A percentile compares a stretch with the other conserved stretches of the same genome.
phyloP scores from a whole-genome alignment of 2,113 vertebrate genomes.

The Ochotona princeps region DNA sequence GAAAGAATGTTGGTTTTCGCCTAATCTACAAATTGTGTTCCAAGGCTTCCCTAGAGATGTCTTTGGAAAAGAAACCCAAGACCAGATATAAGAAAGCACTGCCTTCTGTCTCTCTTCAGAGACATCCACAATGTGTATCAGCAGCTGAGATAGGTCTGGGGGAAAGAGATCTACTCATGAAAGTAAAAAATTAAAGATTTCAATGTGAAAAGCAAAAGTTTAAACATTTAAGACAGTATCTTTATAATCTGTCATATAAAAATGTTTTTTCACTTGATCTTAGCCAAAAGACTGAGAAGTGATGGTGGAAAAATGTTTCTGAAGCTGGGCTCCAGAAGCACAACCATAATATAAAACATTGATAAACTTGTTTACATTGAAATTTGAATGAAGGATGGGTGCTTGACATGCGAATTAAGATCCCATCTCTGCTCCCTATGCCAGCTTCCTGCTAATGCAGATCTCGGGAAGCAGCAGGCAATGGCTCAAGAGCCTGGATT shows the following conservation, averaged over 20 bases:
- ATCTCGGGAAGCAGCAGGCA: too few relatives aligned
- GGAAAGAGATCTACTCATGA: background rate
- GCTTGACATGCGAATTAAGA: too few relatives aligned
- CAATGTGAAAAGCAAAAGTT: conserved; percentile 12
- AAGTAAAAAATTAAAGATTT: conserved; percentile 9
- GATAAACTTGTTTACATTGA: background rate
- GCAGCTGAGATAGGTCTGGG: background rate
- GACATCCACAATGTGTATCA: background rate
- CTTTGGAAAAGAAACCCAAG: background rate
- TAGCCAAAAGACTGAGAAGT: too few relatives aligned
- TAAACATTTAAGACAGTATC: background rate
- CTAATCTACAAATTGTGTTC: background rate
- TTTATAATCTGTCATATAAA: background rate
- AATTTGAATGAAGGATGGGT: background rate
- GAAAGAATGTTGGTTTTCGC: too few relatives aligned
- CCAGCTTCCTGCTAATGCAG: too few relatives aligned
- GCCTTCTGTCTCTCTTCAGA: background rate
- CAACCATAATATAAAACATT: background rate
- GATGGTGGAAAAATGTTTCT: conserved; percentile 27
- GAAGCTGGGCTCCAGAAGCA: background rate
- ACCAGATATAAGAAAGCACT: background rate
- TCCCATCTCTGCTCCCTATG: too few relatives aligned
- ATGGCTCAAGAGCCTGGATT: too few relatives aligned
- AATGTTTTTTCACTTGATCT: too few relatives aligned
- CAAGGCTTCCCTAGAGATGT: background rate